Base-by-base conservation (phyloP, 2,888 invertebrate genomes). In the Sturmia bella region DNA sequence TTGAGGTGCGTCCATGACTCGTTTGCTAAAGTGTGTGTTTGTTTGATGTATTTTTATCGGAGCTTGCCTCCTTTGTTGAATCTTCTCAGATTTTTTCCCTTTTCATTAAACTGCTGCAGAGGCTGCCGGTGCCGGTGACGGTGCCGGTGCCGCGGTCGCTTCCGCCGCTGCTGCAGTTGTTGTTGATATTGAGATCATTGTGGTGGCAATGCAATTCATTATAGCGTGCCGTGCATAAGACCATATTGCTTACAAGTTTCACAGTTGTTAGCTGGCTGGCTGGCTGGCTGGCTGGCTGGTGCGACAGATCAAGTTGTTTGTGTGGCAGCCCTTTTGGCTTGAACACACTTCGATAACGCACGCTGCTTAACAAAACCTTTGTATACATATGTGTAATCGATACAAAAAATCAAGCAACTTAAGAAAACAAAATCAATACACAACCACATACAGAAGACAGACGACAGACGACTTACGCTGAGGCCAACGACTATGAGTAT, bases 161-260 rank as follows among this genome's bases (percentile, higher is more conserved):
- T 15, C 15, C 13, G 17, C 32, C 9, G 59, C 37, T 70, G 21
- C 15, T 56, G 21, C 15, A 19, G 52, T 52, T 66, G 64, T 66
- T 52, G 50, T 74, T 72, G 74, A 68, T 80, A 80, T 74, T 73
- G 76, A 74, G 81, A 78, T 82, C 57, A 78, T 81, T 81, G 82
- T 59, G 69, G 78, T 82, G 82, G 82, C 78, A 82, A 75, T 78
- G 82, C 82, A 78, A 82, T 82, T 78, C 82, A 82, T 82, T 82
- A 78, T 61, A 78, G 69, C 64, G 74, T 82, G 82, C 82, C 82
- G 57, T 74, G 50, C 81, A 74, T 78, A 61, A 59, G 78, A 78
- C 48, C 73, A 77, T 64, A 69, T 78, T 63, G 75, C 59, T 80
- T 57, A 12, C 37, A 13, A 57, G 7, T 45, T 41, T 37, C 48